phyloP scores from a whole-genome alignment of 2,113 vertebrate species.

The Bubo blakistoni region DNA sequence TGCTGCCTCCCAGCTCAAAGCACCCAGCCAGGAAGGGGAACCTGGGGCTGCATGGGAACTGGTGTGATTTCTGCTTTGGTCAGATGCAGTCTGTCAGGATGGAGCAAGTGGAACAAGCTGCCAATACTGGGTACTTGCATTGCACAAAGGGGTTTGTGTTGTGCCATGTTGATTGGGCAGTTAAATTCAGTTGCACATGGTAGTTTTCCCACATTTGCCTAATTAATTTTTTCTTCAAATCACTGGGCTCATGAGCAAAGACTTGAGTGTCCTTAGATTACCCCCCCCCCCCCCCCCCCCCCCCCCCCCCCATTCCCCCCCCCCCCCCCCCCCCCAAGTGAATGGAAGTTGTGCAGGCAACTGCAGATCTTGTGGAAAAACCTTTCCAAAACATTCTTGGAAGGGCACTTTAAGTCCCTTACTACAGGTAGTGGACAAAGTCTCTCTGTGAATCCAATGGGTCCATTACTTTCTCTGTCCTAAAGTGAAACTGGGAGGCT shows the following conservation, averaged over 20 bases:
- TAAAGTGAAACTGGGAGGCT: background rate
- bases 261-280: background rate
- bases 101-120: background rate
- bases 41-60: fast-evolving
- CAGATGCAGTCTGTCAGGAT: background rate
- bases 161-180: fast-evolving
- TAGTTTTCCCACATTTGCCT: background rate
- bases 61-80: background rate
- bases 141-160: background rate
- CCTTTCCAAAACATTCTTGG: background rate
- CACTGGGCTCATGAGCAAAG: background rate
- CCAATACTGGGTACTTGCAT: fast-evolving
- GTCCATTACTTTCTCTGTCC: background rate
- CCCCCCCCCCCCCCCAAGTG: background rate
- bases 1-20: background rate
- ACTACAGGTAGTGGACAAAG: background rate
- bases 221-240: background rate
- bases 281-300: too few species aligned
- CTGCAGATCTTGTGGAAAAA: background rate
- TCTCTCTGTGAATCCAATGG: background rate
- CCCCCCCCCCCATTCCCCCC: too few species aligned
- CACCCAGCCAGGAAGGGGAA: background rate
- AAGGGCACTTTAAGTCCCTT: background rate
- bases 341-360: background rate
- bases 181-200: too few species aligned